Evolutionary conservation across 2,797 vertebrate species (phyloP).

Genomic region (Gastrophryne carolinensis): DNA sequence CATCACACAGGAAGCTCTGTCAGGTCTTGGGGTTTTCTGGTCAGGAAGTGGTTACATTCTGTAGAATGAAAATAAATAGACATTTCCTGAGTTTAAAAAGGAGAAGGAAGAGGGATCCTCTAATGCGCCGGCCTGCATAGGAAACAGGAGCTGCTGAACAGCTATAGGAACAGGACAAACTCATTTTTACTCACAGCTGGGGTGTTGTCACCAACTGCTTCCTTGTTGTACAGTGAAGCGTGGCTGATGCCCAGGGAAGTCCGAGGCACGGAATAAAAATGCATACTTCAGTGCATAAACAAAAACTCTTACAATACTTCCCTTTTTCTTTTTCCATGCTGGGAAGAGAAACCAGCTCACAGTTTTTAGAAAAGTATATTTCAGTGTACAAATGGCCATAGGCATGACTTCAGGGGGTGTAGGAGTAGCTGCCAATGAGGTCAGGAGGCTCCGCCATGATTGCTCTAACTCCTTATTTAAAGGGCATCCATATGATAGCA

Average conservation of each 20-base stretch:
- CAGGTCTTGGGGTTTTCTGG: conserved; percentile 12
- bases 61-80: conserved; percentile 1
- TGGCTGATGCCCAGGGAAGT: not conserved
- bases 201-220: not conserved
- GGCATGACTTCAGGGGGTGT: no score
- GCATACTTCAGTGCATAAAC: no score
- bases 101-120: not conserved
- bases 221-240: not conserved
- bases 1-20: conserved; percentile 33
- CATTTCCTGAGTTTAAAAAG: conserved; percentile 24
- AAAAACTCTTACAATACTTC: no score
- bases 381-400: no score
- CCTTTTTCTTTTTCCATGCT: no score
- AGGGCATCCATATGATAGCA: no score
- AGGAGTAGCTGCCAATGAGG: no score
- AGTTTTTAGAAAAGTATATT: no score
- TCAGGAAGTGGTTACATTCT: conserved; percentile 51
- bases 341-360: no score
- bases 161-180: not conserved
- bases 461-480: no score
- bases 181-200: not conserved
- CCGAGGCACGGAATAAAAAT: no score
- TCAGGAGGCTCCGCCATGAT: no score
- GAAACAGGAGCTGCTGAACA: conserved; percentile 17
- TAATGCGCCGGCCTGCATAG: not conserved